Evolutionary conservation across 2,797 vertebrate genomes (phyloP).

Genomic region (Phrynocephalus guinanensis): DNA sequence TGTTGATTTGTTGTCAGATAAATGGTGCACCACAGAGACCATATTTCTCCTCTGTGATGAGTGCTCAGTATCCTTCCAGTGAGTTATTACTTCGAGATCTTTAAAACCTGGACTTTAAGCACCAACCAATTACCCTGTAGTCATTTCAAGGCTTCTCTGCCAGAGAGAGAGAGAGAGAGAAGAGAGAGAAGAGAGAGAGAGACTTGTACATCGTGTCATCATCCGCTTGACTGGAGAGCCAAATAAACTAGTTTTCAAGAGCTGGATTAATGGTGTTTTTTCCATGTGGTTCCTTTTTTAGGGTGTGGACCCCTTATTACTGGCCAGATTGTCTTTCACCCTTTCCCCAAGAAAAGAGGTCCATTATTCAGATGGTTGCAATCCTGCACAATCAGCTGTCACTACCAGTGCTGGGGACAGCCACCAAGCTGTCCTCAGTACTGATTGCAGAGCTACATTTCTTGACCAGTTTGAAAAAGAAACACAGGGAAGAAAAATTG

Average conservation of each 20-base stretch:
- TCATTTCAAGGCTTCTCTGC: slow-evolving; percentile 62
- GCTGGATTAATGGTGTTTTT: slow-evolving; percentile 9
- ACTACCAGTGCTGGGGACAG: neutral
- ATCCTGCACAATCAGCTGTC: neutral
- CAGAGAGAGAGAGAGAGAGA: slow-evolving; percentile 18
- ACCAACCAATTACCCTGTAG: slow-evolving; percentile 54
- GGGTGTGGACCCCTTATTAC: neutral
- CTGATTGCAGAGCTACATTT: neutral
- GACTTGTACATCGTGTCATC: slow-evolving; percentile 40
- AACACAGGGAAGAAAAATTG: neutral
- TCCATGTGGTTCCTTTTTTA: neutral
- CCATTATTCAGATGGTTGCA: slow-evolving; percentile 3
- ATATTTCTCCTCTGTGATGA: slow-evolving; percentile 74
- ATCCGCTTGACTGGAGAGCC: slow-evolving; percentile 19
- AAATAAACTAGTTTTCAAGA: slow-evolving; percentile 23
- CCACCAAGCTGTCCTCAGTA: too few relatives aligned
- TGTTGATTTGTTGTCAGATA: slow-evolving; percentile 70
- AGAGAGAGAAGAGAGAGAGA: slow-evolving; percentile 19
- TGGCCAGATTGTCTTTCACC: fast-evolving
- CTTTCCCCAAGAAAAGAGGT: neutral
- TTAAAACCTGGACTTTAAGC: slow-evolving; percentile 65
- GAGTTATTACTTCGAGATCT: slow-evolving; percentile 68
- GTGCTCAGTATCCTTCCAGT: slow-evolving; percentile 67
- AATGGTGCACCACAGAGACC: slow-evolving; percentile 67
- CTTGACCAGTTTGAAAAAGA: neutral